A percentile compares a stretch with the other conserved stretches of the same genome.
Evolutionary conservation across 2,888 invertebrate genomes (phyloP).

Genomic region (Leucoma salicis): DNA sequence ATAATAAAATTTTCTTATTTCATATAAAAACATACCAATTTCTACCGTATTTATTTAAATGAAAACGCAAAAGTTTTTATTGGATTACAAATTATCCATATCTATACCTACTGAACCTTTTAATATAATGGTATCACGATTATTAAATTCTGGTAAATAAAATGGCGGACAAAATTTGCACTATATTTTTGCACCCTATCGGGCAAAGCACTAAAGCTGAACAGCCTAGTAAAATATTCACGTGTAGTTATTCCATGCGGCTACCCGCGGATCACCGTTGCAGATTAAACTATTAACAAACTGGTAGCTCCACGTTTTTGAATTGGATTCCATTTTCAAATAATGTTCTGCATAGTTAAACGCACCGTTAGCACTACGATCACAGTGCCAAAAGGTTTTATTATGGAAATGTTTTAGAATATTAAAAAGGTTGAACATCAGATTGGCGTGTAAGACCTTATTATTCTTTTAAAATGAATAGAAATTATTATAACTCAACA

Average conservation of each 20-base stretch:
- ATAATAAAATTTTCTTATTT: too few species aligned
- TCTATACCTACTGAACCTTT: too few species aligned
- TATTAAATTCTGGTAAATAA: neutral
- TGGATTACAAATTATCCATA: too few species aligned
- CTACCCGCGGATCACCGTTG: constrained; percentile 52
- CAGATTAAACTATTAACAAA: constrained; percentile 78
- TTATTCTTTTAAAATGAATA: neutral
- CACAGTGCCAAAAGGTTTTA: constrained; percentile 25
- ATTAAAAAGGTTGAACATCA: neutral
- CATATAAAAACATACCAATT: too few species aligned
- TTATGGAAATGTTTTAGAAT: neutral
- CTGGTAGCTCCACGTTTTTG: constrained; percentile 45
- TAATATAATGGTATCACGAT: too few species aligned
- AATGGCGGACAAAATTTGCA: constrained; percentile 14
- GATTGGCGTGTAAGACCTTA: too few species aligned
- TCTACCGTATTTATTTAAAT: too few species aligned
- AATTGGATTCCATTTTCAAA: constrained; percentile 38
- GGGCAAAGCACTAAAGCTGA: constrained; percentile 30
- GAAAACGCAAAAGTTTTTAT: too few species aligned
- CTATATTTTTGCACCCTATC: too few species aligned
- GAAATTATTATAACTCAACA: too few species aligned
- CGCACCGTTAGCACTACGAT: constrained; percentile 35
- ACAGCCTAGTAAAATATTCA: constrained; percentile 61
- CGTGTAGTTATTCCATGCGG: constrained; percentile 56
- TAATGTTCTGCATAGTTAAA: constrained; percentile 48